Evolutionary conservation across 2,888 invertebrate genomes (phyloP).

Genomic region (Agonum fuliginosum): DNA sequence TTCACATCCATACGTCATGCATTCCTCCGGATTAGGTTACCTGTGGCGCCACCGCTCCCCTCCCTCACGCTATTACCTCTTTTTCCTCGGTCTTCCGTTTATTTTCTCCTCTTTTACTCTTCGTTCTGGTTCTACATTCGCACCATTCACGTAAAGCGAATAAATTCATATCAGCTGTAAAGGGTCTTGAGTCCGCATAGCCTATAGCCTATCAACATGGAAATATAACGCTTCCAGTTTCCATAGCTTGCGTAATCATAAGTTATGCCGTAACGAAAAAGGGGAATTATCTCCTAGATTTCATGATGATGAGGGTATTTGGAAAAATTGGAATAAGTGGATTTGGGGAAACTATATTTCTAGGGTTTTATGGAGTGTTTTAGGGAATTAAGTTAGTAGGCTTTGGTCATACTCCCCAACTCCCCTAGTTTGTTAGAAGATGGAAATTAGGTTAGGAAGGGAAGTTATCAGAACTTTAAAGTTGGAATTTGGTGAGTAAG

Average conservation of each 20-base stretch:
- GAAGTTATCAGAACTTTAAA: no score
- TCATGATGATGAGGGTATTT: slow-evolving; percentile 9
- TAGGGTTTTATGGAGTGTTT: slow-evolving; percentile 1
- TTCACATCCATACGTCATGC: background rate
- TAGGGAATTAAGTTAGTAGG: background rate
- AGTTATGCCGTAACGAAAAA: slow-evolving; percentile 9
- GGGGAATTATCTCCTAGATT: slow-evolving; percentile 27
- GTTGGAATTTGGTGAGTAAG: no score
- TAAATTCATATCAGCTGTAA: slow-evolving; percentile 7
- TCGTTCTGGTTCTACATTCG: background rate
- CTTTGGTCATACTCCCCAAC: no score
- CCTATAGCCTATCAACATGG: slow-evolving; percentile 20
- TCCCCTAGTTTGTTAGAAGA: no score
- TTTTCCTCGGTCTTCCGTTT: background rate
- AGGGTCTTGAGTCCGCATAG: background rate
- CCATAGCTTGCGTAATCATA: slow-evolving; percentile 15
- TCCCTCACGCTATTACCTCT: background rate
- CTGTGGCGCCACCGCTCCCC: background rate
- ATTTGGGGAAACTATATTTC: background rate
- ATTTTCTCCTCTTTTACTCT: background rate
- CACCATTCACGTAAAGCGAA: slow-evolving; percentile 22
- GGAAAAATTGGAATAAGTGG: slow-evolving; percentile 18
- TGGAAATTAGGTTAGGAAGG: no score
- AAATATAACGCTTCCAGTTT: slow-evolving; percentile 14
- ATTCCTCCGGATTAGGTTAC: background rate